Percentiles rank a stretch among this genome's conserved stretches.
phyloP scores from a whole-genome alignment of 1,140 invertebrate species.

The Aplysia californica region DNA sequence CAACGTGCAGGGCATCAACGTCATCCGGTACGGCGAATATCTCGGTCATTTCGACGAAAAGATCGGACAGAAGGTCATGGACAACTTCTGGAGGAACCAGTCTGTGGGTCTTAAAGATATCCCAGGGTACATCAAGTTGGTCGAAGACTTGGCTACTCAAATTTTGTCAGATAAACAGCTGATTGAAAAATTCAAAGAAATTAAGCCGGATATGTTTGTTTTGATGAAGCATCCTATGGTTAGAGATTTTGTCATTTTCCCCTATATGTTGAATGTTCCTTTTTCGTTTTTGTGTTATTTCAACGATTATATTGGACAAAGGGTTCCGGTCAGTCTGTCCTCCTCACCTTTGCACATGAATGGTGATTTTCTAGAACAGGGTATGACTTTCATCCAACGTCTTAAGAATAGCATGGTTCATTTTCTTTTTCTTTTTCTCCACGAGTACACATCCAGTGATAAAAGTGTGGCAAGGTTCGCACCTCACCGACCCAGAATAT shows the following conservation, averaged over 20 bases:
- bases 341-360: background rate
- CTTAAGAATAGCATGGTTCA: background rate
- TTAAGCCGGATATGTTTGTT: too few relatives aligned
- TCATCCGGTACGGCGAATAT: too few relatives aligned
- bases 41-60: too few relatives aligned
- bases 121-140: background rate
- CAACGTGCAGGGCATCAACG: too few relatives aligned
- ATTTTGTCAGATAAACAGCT: slow-evolving; percentile 9
- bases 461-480: slow-evolving; percentile 1
- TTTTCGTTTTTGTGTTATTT: slow-evolving; percentile 2
- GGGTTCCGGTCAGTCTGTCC: too few relatives aligned
- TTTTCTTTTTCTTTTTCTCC: background rate
- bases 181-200: background rate
- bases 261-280: background rate
- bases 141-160: background rate
- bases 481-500: too few relatives aligned
- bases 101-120: background rate
- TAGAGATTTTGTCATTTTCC: slow-evolving; percentile 1
- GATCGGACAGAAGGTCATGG: background rate
- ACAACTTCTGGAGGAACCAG: too few relatives aligned
- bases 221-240: background rate
- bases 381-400: background rate
- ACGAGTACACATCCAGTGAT: background rate
- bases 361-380: background rate
- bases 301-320: slow-evolving; percentile 5